Evolutionary conservation across 2,888 invertebrate species (phyloP), one percentile per base, ranked within the genome.

Genomic region (Lysandra bellargus): DNA sequence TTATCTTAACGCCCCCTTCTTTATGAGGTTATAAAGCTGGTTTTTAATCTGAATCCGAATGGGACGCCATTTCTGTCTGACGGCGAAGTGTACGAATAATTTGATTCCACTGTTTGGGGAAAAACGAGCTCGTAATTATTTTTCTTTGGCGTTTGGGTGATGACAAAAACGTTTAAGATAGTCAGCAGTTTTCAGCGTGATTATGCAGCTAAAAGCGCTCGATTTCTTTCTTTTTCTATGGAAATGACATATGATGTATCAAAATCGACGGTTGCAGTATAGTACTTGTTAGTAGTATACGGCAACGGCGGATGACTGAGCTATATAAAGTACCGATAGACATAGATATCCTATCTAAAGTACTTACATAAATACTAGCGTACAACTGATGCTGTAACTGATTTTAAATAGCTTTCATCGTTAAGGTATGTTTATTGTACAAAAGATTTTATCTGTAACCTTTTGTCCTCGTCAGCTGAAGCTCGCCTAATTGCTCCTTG

Each of bases 1-100:
- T 94, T 94, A 94, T 94, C 94, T 93, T 92, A 91, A 91, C 89
- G 89, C 87, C 84, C 87, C 88, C 86, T 93, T 90, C 89, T 94
- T 94, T 94, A 94, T 94, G 93, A 94, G 87, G 94, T 92, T 90
- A 93, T 94, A 94, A 94, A 94, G 94, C 89, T 93, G 94, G 94
- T 94, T 94, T 94, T 94, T 94, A 94, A 94, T 94, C 94, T 90
- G 88, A 91, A 57, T 76, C 33, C 76, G 49, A 69, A 69, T 69
- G 33, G 33, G 69, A 69, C 3, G 69, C 69, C 64, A 64, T 69
- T 37, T 69, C 33, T 69, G 33, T 69, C 64, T 69, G 9, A 61
- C 33, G 33, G 69, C 33, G 33, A 69, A 69, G 69, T 69, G 69
- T 69, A 37, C 14, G 33, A 14, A 44, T 74, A 74, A 44, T 74